Evolutionary conservation across 2,113 vertebrate species (phyloP), one percentile per base, ranked within the genome.

Genomic region (Canis aureus): DNA sequence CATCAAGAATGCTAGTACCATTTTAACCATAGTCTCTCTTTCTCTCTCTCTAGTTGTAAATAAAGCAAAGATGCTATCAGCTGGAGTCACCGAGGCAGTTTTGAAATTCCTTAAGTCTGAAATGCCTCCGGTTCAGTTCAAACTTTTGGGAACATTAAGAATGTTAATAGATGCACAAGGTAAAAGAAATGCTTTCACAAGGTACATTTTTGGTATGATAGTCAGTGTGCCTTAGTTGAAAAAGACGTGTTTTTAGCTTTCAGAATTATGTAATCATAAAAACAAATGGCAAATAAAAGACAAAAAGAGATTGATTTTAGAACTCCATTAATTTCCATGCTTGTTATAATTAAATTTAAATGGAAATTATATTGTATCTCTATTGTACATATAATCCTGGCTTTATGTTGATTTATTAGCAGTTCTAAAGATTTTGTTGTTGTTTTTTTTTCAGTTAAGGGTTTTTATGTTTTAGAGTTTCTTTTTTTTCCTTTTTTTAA

Each of bases 141-240:
- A 99, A 97, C 99, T 99, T 62, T 98, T 99, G 98, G 99, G 99
- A 96, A 99, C 99, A 11, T 98, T 99, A 98, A 99, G 99, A 91
- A 99, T 99, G 99, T 99, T 99, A 98, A 99, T 99, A 97, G 99
- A 99, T 98, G 99, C 99, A 73, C 99, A 99, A 99, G 99, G 99
- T 99, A 99, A 98, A 98, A 88, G 98, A 98, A 97, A 97, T 97
- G 84, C 82, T 96, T 92, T 91, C 29, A 23, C 97, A 97, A 97
- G 51, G 84, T 92, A 90, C 97, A 95, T 97, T 98, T 91, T 98
- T 94, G 88, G 49, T 91, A 82, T 89, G 71, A 35, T 96, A 92
- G 94, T 98, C 11, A 84, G 23, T 97, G 91, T 94, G 69, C 89
- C 53, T 96, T 97, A 95, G 23, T 59, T 97, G 92, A 94, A 97